phyloP scores from a whole-genome alignment of 2,888 invertebrate genomes.

The Synergus laeviventris region DNA sequence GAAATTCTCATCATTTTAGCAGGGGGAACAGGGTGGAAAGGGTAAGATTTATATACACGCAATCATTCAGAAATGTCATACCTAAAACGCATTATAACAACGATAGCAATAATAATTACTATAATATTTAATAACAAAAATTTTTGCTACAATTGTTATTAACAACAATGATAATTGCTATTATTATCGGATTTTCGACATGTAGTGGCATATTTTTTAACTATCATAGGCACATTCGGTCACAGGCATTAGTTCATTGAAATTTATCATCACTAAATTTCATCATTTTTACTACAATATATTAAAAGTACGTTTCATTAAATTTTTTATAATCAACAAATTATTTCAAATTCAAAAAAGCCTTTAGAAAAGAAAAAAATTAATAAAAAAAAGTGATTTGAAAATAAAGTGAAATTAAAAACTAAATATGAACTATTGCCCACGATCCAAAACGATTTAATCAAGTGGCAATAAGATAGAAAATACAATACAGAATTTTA shows the following conservation, averaged over 20 bases:
- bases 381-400: neutral
- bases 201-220: conserved; percentile 52
- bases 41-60: conserved; percentile 69
- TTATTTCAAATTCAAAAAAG: neutral
- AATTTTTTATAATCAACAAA: neutral
- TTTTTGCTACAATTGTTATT: neutral
- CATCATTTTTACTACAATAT: neutral
- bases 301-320: neutral
- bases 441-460: conserved; percentile 49
- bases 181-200: conserved; percentile 22
- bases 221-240: conserved; percentile 57
- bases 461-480: conserved; percentile 32
- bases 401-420: neutral
- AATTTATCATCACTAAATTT: neutral
- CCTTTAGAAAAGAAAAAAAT: neutral
- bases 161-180: conserved; percentile 13
- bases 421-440: conserved; percentile 56
- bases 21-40: conserved; percentile 59
- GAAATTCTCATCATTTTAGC: conserved; percentile 62
- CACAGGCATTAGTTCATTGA: conserved; percentile 59
- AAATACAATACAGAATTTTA: conserved; percentile 35
- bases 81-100: conserved; percentile 6
- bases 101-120: conserved; percentile 3
- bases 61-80: conserved; percentile 55
- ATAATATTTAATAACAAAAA: neutral